Evolutionary conservation across 2,797 vertebrate genomes (phyloP), one percentile per base, ranked within the genome.

Genomic region (Apodemus agrarius): DNA sequence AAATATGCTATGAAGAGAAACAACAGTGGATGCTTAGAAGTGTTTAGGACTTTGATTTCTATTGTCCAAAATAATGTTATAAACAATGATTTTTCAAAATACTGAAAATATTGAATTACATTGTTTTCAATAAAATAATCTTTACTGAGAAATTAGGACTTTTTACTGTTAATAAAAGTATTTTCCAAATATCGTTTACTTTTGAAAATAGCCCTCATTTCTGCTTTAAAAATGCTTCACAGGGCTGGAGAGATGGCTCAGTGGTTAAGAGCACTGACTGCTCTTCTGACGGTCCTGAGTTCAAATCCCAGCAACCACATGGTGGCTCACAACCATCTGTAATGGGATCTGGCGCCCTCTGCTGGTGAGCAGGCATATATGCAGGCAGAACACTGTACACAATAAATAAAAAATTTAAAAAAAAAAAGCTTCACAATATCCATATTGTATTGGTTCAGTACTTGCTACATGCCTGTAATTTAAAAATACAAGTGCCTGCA

Each of bases 161-260:
- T 97, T 94, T 90, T 96, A 97, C 69, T 80, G 37, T 92, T 96
- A 95, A 80, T 95, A 93, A 97, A 91, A 95, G 46, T 97, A 94
- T 97, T 97, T 97, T 97, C 79, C 89, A 96, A 97, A 93, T 59
- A 74, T 21, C 57, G 61, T 86, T 95, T 93, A 54, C 49, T 87
- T 96, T 95, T 61, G 5, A 57, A 97, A 94, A 75, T 19, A 90
- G 26, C 4, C 16, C 90, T 96, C 63, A 76, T 95, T 96, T 95
- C 61, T 91, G 43, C 57, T 79, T 79, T 94, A 43, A 65, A 63
- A 65, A 65, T 76, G 31, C 80, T 95, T 91, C n/a, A n/a, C n/a
- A n/a, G n/a, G n/a, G n/a, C n/a, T n/a, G n/a, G n/a, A n/a, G n/a
- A n/a, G n/a, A n/a, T n/a, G n/a, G n/a, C n/a, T n/a, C n/a, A n/a